These are phyloP conservation scores for Styela plicata DNA, from an alignment of 23 tunicate genomes.

Conservation along the genomic window DNA sequence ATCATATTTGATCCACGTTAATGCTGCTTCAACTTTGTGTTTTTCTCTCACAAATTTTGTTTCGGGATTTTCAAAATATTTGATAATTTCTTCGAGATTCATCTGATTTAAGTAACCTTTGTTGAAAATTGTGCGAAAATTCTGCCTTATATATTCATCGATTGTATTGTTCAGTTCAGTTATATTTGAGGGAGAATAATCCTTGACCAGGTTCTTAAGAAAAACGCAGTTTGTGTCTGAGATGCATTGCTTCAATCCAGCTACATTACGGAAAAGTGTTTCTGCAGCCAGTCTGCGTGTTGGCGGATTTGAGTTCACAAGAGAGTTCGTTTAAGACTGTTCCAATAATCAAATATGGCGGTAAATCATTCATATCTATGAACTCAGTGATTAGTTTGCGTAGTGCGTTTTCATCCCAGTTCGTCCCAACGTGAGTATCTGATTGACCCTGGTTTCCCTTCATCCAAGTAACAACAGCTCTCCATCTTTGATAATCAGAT, in stretches of 20 bases:
- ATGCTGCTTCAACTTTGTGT: background rate
- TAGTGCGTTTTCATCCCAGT: background rate
- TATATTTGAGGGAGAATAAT: background rate
- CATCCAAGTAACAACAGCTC: background rate
- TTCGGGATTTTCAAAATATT: background rate
- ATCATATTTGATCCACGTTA: background rate
- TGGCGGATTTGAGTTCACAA: background rate
- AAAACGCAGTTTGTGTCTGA: background rate
- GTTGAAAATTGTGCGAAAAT: too few relatives aligned
- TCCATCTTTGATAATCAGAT: background rate
- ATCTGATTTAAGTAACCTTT: background rate
- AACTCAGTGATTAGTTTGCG: too few relatives aligned
- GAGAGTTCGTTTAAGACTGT: background rate
- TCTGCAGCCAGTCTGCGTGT: background rate
- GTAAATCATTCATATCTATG: too few relatives aligned
- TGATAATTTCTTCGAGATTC: background rate
- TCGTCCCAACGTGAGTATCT: too few relatives aligned
- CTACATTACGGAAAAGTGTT: background rate
- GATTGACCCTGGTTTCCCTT: too few relatives aligned
- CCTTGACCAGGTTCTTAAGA: background rate
- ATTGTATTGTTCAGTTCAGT: background rate
- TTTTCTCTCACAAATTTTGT: background rate
- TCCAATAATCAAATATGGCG: too few relatives aligned
- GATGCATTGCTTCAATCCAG: background rate
- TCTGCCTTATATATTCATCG: background rate